Conservation (phyloP, 2,888 invertebrate species). For the Xiphydria camelus region DNA sequence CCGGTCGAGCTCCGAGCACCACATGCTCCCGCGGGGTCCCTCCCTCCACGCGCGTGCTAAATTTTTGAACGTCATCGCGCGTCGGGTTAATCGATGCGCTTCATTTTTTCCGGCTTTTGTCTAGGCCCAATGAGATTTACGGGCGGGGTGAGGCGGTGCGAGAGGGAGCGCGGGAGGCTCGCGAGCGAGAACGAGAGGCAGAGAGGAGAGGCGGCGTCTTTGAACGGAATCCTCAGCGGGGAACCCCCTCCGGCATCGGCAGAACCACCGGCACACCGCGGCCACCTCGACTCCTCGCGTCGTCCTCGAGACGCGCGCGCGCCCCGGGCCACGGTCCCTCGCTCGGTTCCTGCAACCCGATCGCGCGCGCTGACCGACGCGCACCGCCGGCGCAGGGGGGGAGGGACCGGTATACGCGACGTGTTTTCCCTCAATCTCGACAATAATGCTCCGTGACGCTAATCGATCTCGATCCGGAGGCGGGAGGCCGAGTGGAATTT, state of each 20-base stretch:
- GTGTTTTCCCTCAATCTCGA: too few species aligned
- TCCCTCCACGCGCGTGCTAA: slow-evolving; percentile 19
- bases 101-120: slow-evolving; percentile 46
- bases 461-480: too few species aligned
- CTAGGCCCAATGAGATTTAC: slow-evolving; percentile 49
- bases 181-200: slow-evolving; percentile 9
- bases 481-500: too few species aligned
- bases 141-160: slow-evolving; percentile 23
- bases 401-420: too few species aligned
- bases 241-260: slow-evolving; percentile 23
- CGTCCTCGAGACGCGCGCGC: slow-evolving; percentile 20
- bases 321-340: slow-evolving; percentile 4
- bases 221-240: slow-evolving; percentile 43
- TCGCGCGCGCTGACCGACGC: too few species aligned
- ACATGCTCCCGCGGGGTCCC: slow-evolving; percentile 6
- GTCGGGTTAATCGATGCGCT: slow-evolving; percentile 44
- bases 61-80: slow-evolving; percentile 34
- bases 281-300: slow-evolving; percentile 18
- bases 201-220: slow-evolving; percentile 34
- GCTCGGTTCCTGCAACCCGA: background rate
- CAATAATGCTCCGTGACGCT: too few species aligned
- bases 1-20: slow-evolving; percentile 7
- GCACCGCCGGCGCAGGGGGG: too few species aligned
- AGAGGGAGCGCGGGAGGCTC: slow-evolving; percentile 14
- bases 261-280: slow-evolving; percentile 23